Evolutionary conservation across 2,113 vertebrate genomes (phyloP), one percentile per base, ranked within the genome.

Genomic region (Oreamnos americanus): DNA sequence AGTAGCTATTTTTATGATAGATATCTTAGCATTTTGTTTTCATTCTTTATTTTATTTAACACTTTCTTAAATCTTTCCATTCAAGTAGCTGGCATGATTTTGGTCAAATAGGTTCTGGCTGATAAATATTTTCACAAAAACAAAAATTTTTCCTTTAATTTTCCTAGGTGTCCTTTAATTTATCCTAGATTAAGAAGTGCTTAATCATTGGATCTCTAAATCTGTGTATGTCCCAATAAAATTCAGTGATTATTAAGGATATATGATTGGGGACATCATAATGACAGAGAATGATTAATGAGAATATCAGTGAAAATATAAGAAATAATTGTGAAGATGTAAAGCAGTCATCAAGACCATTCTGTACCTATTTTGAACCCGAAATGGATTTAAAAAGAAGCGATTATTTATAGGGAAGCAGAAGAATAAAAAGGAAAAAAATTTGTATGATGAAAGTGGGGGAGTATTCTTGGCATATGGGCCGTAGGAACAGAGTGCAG

Each of bases 391-490:
- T 57, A 71, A 85, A 95, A 91, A 71, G 76, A 97, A 96, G 36
- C 43, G 39, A 94, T 91, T 96, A 94, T 97, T 97, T 94, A 89
- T 89, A 94, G 82, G 26, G 25, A 87, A 55, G 39, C 78, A n/a
- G 36, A 86, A 83, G 49, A 83, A 83, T 21, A 33, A 91, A 94
- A 88, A 36, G 60, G 25, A 39, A 45, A 49, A 49, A 58, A 85
- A 53, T 58, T 64, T 78, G 16, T 93, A 86, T 76, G 76, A 85
- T 47, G 39, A 2, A 92, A 93, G 23, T 89, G 96, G 84, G 67
- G 43, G 89, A 88, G 91, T 83, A 39, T n/a, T 55, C 91, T 86
- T 92, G 78, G 76, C 97, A 98, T 95, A 95, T 96, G 97, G 96
- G 94, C 55, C 0, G 71, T 97, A 93, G 96, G 96, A 92, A 96